Evolutionary conservation across 2,113 vertebrate genomes (phyloP).

Genomic region (Carassius auratus): DNA sequence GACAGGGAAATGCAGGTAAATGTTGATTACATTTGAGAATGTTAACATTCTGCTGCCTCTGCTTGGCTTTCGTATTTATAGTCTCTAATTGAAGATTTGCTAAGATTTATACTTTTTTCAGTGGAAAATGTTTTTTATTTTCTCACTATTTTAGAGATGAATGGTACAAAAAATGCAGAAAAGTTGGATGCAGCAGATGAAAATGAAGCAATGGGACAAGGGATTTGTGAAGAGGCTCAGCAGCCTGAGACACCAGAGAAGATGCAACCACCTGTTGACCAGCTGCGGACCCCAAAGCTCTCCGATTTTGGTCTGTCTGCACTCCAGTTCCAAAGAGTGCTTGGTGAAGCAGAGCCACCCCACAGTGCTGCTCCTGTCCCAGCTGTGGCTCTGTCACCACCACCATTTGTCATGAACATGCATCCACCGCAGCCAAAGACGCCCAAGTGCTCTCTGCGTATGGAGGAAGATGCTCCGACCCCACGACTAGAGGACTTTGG

Average conservation of each 20-base stretch:
- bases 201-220: slow-evolving; percentile 40
- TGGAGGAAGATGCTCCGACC: slow-evolving; percentile 81
- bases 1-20: slow-evolving; percentile 73
- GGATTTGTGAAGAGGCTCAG: slow-evolving; percentile 10
- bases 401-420: slow-evolving; percentile 13
- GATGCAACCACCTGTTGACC: slow-evolving; percentile 52
- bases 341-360: slow-evolving; percentile 53
- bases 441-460: slow-evolving; percentile 79
- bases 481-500: slow-evolving; percentile 85
- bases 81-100: neutral
- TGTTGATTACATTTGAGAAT: neutral
- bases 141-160: slow-evolving; percentile 24
- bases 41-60: neutral
- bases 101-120: neutral
- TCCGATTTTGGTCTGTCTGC: slow-evolving; percentile 90
- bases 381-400: slow-evolving; percentile 59
- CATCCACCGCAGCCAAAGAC: slow-evolving; percentile 71
- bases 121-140: neutral
- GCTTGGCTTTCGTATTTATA: neutral
- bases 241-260: slow-evolving; percentile 22
- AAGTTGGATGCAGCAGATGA: slow-evolving; percentile 24
- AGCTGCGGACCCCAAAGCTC: slow-evolving; percentile 77
- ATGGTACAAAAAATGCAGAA: neutral
- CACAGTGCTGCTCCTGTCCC: slow-evolving; percentile 48
- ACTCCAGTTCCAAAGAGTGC: slow-evolving; percentile 71